Conservation (phyloP, 1,140 invertebrate genomes). For the Calephelis nemesis region DNA sequence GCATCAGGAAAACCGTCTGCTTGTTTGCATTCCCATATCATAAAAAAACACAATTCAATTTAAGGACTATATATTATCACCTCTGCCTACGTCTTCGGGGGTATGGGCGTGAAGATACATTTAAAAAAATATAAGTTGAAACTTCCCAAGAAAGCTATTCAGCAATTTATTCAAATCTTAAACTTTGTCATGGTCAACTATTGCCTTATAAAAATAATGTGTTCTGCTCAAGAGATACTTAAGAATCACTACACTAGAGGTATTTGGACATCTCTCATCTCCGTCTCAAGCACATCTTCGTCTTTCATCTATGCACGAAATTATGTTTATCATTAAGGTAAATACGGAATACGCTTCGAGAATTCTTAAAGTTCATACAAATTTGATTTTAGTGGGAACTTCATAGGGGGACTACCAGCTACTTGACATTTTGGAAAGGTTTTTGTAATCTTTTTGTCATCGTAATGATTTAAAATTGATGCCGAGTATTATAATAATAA, state of each 20-base stretch:
- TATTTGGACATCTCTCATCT: constrained; percentile 48
- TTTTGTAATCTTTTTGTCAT: no score
- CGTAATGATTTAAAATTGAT: no score
- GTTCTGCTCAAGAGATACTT: constrained; percentile 54
- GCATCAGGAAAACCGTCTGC: no score
- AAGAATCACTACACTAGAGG: constrained; percentile 37
- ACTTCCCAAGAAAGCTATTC: no score
- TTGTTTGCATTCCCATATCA: no score
- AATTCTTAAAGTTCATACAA: not conserved
- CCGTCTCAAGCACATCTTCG: not conserved
- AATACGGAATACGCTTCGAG: constrained; percentile 6
- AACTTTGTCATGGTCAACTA: constrained; percentile 27
- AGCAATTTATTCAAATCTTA: constrained; percentile 25
- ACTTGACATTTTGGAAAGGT: no score
- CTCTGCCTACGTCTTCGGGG: no score
- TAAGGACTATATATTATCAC: no score
- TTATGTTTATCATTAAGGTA: constrained; percentile 11
- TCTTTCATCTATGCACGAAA: constrained; percentile 6
- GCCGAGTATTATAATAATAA: no score
- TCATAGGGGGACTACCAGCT: not conserved
- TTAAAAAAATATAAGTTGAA: no score
- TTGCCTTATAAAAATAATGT: constrained; percentile 60
- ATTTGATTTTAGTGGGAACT: constrained; percentile 1
- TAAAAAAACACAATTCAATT: no score
- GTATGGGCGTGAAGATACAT: no score